These are phyloP conservation scores for Podocnemis expansa DNA, from an alignment of 2,113 vertebrate species.

Conservation along the genomic window DNA sequence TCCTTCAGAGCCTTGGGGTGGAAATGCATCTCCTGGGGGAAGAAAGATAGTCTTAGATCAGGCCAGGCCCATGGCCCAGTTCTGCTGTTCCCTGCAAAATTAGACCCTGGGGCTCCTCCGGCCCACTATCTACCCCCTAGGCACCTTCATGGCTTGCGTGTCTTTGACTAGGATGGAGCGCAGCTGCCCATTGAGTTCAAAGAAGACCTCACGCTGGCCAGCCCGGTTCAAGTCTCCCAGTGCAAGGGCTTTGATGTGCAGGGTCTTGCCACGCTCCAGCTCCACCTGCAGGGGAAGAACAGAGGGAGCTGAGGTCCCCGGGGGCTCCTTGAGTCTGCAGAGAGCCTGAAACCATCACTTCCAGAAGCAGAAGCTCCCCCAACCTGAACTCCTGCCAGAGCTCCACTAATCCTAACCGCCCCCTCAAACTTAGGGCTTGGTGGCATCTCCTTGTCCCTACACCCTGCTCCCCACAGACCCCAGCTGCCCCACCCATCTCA, in stretches of 20 bases:
- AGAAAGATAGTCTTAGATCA: background rate
- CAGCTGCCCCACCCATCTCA: background rate
- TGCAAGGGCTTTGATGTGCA: slow-evolving; percentile 93
- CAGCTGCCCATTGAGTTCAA: slow-evolving; percentile 93
- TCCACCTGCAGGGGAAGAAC: slow-evolving; percentile 83
- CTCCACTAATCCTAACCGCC: background rate
- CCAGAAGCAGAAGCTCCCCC: background rate
- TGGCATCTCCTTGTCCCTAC: too few relatives aligned
- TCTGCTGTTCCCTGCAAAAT: too few relatives aligned
- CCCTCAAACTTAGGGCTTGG: background rate
- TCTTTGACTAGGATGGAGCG: slow-evolving; percentile 92
- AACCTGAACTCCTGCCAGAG: background rate
- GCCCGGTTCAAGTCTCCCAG: slow-evolving; percentile 90
- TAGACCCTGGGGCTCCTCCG: background rate
- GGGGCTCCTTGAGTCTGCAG: background rate
- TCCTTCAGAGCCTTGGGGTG: slow-evolving; percentile 93
- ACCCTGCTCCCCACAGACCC: background rate
- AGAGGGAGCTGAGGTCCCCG: background rate
- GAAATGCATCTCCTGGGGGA: slow-evolving; percentile 91
- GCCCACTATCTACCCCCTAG: background rate
- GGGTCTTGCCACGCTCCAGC: slow-evolving; percentile 90
- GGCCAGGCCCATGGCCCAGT: background rate
- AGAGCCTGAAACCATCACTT: too few relatives aligned
- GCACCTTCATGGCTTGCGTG: slow-evolving; percentile 91
- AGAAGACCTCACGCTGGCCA: slow-evolving; percentile 94